A percentile compares a stretch with the other conserved stretches of the same genome.
Evolutionary conservation across 2,797 vertebrate genomes (phyloP).

Genomic region (Muscicapa comitata): DNA sequence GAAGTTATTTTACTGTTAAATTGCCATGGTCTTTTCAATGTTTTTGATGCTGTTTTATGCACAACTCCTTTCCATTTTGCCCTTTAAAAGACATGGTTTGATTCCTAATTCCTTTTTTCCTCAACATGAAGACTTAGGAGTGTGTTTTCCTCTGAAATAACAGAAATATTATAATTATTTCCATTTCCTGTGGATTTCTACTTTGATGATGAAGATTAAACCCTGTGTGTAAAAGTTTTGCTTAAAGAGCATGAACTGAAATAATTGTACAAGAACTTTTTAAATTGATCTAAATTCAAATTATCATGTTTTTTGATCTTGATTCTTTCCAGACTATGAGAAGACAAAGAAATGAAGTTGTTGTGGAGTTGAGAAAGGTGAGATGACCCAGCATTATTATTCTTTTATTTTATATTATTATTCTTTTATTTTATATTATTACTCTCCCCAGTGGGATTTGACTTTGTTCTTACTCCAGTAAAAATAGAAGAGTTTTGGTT

Average conservation of each 20-base stretch:
- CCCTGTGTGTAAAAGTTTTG: background rate
- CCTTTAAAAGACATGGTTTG: background rate
- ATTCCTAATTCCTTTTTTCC: background rate
- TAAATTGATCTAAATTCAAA: background rate
- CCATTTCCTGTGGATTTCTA: background rate
- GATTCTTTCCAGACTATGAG: conserved; percentile 90
- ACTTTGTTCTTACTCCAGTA: background rate
- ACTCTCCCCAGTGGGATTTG: background rate
- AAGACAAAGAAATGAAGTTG: conserved; percentile 98
- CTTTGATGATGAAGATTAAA: background rate
- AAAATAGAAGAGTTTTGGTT: background rate
- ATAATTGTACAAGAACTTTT: background rate
- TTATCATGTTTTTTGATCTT: background rate
- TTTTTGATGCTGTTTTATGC: background rate
- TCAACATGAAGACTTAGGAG: background rate
- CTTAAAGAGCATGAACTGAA: background rate
- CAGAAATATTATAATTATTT: background rate
- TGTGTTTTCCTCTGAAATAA: background rate
- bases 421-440: background rate
- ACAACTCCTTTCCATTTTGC: fast-evolving
- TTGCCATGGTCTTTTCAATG: background rate
- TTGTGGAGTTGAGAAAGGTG: conserved; percentile 98
- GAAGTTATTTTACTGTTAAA: background rate
- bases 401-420: background rate
- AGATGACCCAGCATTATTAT: background rate